Evolutionary conservation across 2,888 invertebrate genomes (phyloP).

Genomic region (Alsophila aescularia): DNA sequence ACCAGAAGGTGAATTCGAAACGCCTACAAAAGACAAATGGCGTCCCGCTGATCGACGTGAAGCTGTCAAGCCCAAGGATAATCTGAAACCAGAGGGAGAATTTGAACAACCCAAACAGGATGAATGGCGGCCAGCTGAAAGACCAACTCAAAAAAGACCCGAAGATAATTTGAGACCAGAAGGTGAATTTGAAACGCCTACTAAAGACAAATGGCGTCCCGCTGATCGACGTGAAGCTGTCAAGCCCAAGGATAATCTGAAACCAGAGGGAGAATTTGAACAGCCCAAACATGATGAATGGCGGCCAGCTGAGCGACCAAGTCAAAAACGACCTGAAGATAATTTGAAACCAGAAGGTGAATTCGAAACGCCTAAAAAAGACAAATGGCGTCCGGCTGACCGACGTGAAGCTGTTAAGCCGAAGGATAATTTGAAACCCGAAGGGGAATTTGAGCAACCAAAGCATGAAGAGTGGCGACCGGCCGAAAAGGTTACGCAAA

Average conservation of each 20-base stretch:
- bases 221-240: slow-evolving; percentile 49
- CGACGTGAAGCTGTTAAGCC: slow-evolving; percentile 44
- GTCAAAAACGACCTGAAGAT: slow-evolving; percentile 69
- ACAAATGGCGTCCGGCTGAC: slow-evolving; percentile 53
- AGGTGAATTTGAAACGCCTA: slow-evolving; percentile 82
- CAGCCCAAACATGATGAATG: slow-evolving; percentile 58
- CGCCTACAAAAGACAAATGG: slow-evolving; percentile 66
- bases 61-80: slow-evolving; percentile 55
- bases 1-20: slow-evolving; percentile 74
- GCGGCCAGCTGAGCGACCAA: slow-evolving; percentile 53
- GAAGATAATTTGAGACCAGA: slow-evolving; percentile 85
- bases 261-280: slow-evolving; percentile 71
- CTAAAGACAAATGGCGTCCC: slow-evolving; percentile 64
- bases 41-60: slow-evolving; percentile 62
- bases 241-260: slow-evolving; percentile 10
- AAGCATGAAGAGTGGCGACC: slow-evolving; percentile 64
- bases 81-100: slow-evolving; percentile 74
- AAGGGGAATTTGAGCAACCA: slow-evolving; percentile 80
- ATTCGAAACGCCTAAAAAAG: slow-evolving; percentile 61
- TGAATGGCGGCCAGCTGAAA: slow-evolving; percentile 51
- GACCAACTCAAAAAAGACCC: slow-evolving; percentile 55
- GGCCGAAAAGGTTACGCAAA: slow-evolving; percentile 66
- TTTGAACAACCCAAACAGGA: slow-evolving; percentile 70
- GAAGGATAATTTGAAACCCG: slow-evolving; percentile 77
- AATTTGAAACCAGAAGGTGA: slow-evolving; percentile 83